Conservation (phyloP, 2,888 invertebrate species). For the Pammene fasciana region DNA sequence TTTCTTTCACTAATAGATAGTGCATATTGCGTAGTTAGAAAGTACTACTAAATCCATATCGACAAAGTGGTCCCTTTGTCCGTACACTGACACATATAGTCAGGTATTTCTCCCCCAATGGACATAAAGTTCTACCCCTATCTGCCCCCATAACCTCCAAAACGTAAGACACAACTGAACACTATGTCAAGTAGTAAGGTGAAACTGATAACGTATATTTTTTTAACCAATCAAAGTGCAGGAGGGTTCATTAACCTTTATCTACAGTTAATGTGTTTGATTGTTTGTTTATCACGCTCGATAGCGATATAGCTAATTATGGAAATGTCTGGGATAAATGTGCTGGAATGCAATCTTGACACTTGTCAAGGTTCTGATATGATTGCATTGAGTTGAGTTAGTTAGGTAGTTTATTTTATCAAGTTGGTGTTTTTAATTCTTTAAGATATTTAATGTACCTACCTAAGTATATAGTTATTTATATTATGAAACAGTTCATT, state of each 20-base stretch:
- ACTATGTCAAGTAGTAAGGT: constrained; percentile 24
- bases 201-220: constrained; percentile 52
- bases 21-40: too few species aligned
- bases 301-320: constrained; percentile 52
- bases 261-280: constrained; percentile 75
- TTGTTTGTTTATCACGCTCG: constrained; percentile 73
- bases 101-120: too few species aligned
- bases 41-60: too few species aligned
- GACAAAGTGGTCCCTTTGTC: too few species aligned
- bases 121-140: not conserved
- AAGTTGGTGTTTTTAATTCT: not conserved
- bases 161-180: constrained; percentile 6
- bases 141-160: constrained; percentile 17
- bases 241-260: constrained; percentile 74
- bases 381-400: not conserved
- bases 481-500: too few species aligned
- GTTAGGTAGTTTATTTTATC: constrained; percentile 11
- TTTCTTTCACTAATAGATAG: too few species aligned
- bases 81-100: too few species aligned
- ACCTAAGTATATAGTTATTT: too few species aligned
- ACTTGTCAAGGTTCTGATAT: constrained; percentile 21
- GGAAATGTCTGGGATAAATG: constrained; percentile 42
- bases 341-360: constrained; percentile 28
- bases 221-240: constrained; percentile 68
- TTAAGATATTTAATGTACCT: not conserved